Conservation (phyloP, 2,888 invertebrate genomes). For the Conus canariensis region DNA sequence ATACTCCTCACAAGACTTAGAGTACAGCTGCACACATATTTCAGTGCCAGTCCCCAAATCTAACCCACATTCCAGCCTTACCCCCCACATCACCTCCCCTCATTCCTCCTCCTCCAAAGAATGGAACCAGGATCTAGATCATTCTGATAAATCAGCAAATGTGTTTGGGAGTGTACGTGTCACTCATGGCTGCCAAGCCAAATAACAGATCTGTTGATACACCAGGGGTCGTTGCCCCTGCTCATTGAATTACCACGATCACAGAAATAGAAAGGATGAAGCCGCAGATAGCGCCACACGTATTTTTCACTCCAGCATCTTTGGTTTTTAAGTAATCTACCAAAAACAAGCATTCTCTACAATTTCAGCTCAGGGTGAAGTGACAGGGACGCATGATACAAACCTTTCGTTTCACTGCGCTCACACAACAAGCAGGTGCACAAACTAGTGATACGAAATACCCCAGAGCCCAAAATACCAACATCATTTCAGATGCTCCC, state of each 20-base stretch:
- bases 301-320: not conserved
- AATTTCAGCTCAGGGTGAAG: not conserved
- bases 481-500: no score
- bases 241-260: not conserved
- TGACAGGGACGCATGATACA: not conserved
- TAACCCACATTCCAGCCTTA: no score
- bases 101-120: conserved; percentile 40
- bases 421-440: conserved; percentile 5
- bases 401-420: not conserved
- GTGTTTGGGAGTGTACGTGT: not conserved
- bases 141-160: not conserved
- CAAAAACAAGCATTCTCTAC: not conserved
- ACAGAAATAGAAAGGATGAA: conserved; percentile 15
- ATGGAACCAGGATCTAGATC: conserved; percentile 8
- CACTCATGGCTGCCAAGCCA: not conserved
- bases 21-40: no score
- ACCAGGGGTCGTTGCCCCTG: not conserved
- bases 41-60: no score
- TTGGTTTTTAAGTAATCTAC: not conserved
- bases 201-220: not conserved
- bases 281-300: not conserved
- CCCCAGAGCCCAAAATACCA: not conserved
- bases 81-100: not conserved
- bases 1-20: no score
- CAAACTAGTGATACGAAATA: not conserved